A percentile compares a stretch with the other conserved stretches of the same genome.
phyloP scores from a whole-genome alignment of 1,140 invertebrate genomes.

The Catajapyx aquilonaris region DNA sequence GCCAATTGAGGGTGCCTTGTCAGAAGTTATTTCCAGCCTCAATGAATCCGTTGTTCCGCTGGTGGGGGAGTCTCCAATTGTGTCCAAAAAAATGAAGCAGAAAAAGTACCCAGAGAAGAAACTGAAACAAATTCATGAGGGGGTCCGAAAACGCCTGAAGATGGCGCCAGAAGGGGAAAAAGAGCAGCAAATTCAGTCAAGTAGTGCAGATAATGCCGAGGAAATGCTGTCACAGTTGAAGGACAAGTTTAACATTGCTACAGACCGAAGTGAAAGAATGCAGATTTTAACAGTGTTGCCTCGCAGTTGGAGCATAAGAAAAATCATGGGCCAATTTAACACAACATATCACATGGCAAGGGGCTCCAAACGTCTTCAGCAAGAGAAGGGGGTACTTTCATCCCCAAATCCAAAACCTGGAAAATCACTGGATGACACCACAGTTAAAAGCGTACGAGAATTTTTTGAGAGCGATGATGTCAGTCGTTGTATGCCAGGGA shows the following conservation, averaged over 20 bases:
- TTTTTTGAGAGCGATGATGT: conserved; percentile 4
- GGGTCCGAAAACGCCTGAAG: too few species aligned
- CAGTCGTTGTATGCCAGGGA: conserved; percentile 1
- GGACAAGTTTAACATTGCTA: neutral
- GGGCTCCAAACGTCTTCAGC: neutral
- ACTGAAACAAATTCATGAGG: too few species aligned
- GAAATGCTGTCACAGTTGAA: neutral
- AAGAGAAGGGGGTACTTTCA: neutral
- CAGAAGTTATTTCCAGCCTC: too few species aligned
- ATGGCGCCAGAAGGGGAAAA: too few species aligned
- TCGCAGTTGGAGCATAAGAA: neutral
- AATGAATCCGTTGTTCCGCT: too few species aligned
- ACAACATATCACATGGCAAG: neutral
- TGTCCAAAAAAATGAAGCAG: too few species aligned
- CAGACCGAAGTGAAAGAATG: neutral
- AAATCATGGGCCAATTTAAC: conserved; percentile 1
- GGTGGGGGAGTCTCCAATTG: too few species aligned
- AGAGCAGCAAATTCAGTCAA: too few species aligned
- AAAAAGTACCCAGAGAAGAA: too few species aligned
- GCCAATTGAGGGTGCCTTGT: too few species aligned
- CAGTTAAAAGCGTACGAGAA: neutral
- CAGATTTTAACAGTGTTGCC: neutral
- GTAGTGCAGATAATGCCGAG: neutral
- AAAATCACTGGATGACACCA: neutral
- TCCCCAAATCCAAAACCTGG: conserved; percentile 1